These are phyloP conservation scores for Yponomeuta malinellus DNA, from an alignment of 2,888 invertebrate genomes.

Conservation along the genomic window DNA sequence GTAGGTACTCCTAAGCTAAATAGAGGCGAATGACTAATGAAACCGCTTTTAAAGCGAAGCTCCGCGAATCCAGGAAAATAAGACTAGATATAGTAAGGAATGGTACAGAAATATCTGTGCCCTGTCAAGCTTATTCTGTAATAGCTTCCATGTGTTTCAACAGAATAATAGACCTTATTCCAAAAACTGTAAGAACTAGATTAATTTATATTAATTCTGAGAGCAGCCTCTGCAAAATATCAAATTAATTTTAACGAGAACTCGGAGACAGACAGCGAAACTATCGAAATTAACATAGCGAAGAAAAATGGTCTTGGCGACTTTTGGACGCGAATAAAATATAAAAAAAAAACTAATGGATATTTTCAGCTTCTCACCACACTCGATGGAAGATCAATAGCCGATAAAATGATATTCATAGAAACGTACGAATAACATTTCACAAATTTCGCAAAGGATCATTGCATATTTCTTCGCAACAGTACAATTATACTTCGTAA, in stretches of 20 bases:
- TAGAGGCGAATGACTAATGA: not conserved
- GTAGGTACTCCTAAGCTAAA: not conserved
- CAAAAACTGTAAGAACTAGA: not conserved
- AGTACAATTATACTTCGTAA: too few species aligned
- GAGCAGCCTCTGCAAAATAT: not conserved
- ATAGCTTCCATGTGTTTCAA: not conserved
- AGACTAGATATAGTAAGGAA: not conserved
- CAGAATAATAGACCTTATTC: not conserved
- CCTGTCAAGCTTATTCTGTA: not conserved
- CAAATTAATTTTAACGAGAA: not conserved
- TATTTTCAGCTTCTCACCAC: not conserved
- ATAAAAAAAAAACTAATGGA: not conserved
- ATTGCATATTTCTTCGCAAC: too few species aligned
- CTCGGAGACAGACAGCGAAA: not conserved
- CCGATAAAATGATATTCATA: too few species aligned
- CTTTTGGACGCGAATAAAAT: not conserved
- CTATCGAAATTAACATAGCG: not conserved
- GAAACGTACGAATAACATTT: too few species aligned
- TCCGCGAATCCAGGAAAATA: not conserved
- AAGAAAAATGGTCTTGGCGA: not conserved
- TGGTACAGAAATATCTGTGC: not conserved
- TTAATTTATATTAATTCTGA: not conserved
- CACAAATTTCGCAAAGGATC: too few species aligned
- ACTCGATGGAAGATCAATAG: too few species aligned
- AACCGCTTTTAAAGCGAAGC: not conserved